These are phyloP conservation scores for Orthonychiurus folsomi DNA, from an alignment of 2,888 invertebrate genomes.

Conservation along the genomic window DNA sequence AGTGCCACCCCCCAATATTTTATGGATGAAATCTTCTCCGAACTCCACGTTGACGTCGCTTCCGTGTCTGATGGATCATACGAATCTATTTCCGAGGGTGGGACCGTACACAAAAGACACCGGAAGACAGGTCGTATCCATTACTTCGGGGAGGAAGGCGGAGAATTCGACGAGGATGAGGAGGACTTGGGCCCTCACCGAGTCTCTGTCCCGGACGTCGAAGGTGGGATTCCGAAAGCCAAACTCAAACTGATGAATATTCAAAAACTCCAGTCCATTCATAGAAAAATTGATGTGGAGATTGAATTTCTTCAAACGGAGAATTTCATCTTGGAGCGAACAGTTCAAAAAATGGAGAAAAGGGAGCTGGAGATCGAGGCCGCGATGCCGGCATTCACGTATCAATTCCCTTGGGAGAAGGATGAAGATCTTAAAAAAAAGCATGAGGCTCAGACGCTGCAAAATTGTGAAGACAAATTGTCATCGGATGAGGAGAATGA, in stretches of 20 bases:
- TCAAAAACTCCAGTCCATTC: constrained; percentile 6
- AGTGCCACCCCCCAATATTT: too few species aligned
- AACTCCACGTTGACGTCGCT: too few species aligned
- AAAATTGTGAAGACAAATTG: background rate
- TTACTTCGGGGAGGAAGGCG: background rate
- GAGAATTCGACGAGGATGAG: constrained; percentile 16
- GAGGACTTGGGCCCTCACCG: background rate
- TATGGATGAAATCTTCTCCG: too few species aligned
- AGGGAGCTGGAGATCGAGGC: constrained; percentile 20
- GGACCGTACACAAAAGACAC: constrained; percentile 5
- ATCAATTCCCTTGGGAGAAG: constrained; percentile 18
- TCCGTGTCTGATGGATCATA: constrained; percentile 20
- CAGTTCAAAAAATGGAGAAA: constrained; percentile 18
- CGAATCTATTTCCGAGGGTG: constrained; percentile 13
- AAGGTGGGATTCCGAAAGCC: background rate
- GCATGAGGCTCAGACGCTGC: background rate
- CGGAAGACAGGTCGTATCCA: constrained; percentile 11
- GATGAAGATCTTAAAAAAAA: constrained; percentile 8
- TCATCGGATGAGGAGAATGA: constrained; percentile 1
- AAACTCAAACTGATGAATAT: constrained; percentile 10
- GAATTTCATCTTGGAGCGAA: constrained; percentile 16
- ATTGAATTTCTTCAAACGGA: constrained; percentile 15
- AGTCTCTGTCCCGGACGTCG: constrained; percentile 6
- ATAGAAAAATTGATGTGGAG: constrained; percentile 6
- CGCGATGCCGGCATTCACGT: constrained; percentile 18